Percentiles rank a stretch among this genome's conserved stretches.
phyloP scores from a whole-genome alignment of 2,797 vertebrate genomes.

The Xenops minutus region DNA sequence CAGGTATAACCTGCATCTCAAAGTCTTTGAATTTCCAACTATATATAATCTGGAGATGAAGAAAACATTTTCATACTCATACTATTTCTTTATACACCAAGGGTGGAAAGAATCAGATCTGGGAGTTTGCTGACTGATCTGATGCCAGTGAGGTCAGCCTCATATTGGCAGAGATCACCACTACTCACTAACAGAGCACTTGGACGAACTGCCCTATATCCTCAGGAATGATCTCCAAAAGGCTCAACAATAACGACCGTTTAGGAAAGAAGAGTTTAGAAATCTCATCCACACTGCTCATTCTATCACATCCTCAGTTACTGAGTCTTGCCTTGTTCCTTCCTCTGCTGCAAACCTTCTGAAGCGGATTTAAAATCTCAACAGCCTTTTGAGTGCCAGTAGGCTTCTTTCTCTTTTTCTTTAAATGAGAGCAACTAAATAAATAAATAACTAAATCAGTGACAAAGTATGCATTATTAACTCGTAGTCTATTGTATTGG shows the following conservation, averaged over 20 bases:
- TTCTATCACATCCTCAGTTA: background rate
- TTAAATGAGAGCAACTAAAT: background rate
- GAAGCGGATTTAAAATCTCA: background rate
- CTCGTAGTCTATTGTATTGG: rapidly evolving
- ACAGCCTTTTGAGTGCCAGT: background rate
- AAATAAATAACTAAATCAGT: background rate
- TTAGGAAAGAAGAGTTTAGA: background rate
- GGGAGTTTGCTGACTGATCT: background rate
- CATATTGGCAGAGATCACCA: background rate
- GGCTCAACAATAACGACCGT: background rate
- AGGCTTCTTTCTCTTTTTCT: background rate
- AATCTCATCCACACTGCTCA: background rate
- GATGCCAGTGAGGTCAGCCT: background rate
- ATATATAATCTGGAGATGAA: background rate
- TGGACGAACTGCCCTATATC: background rate
- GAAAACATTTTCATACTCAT: background rate
- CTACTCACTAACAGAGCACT: background rate
- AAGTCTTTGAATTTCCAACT: background rate
- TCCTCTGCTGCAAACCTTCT: background rate
- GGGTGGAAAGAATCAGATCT: background rate
- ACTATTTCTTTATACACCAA: background rate
- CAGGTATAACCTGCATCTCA: background rate
- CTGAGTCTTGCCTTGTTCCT: background rate
- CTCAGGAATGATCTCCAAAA: background rate
- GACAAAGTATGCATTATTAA: background rate